Percentiles rank a stretch among this genome's conserved stretches.
Evolutionary conservation across 2,888 invertebrate genomes (phyloP).

Genomic region (Cosmia pyralina): DNA sequence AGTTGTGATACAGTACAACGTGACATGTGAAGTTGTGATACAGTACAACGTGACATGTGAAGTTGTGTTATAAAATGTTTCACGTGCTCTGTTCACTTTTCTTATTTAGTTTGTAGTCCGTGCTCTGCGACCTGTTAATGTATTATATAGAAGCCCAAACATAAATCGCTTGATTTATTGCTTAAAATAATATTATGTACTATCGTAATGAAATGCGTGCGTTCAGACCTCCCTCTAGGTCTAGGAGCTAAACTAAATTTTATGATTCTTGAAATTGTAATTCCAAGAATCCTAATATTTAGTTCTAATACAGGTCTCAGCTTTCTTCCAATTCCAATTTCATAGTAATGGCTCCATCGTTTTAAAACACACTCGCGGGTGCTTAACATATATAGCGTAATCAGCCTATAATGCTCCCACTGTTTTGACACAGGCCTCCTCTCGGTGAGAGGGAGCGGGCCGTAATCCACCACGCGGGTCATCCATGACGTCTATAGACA

Average conservation of each 20-base stretch:
- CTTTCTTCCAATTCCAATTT: background rate
- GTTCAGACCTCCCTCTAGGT: background rate
- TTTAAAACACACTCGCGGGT: too few relatives aligned
- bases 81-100: background rate
- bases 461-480: too few relatives aligned
- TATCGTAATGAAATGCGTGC: constrained; percentile 3
- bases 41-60: background rate
- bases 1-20: background rate
- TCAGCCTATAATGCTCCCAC: too few relatives aligned
- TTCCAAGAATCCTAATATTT: background rate
- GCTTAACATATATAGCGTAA: too few relatives aligned
- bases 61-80: background rate
- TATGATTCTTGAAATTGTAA: background rate
- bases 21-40: background rate
- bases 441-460: too few relatives aligned
- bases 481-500: too few relatives aligned
- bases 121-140: background rate
- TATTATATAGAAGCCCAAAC: background rate
- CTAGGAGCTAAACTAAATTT: background rate
- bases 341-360: background rate
- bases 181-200: background rate
- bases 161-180: background rate
- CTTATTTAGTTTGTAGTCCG: background rate
- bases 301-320: background rate
- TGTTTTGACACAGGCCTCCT: too few relatives aligned